A percentile compares a stretch with the other conserved stretches of the same genome.
phyloP scores from a whole-genome alignment of 2,888 invertebrate species.

The Mantis religiosa region DNA sequence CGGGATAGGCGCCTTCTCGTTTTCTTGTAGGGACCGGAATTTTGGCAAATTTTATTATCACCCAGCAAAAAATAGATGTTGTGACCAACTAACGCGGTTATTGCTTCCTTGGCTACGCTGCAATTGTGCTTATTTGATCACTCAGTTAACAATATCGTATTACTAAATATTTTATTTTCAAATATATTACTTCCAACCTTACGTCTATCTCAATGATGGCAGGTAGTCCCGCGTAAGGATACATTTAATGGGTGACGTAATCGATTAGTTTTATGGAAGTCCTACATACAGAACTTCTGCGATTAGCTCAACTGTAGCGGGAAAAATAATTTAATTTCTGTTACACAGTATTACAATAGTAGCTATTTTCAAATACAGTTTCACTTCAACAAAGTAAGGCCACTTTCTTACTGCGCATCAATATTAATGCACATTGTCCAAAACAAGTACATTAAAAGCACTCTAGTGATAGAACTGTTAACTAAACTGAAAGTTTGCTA shows the following conservation, averaged over 20 bases:
- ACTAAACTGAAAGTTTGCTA: not conserved
- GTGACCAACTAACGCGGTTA: slow-evolving; percentile 15
- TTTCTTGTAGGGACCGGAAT: slow-evolving; percentile 82
- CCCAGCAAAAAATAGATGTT: slow-evolving; percentile 22
- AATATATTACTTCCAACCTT: slow-evolving; percentile 23
- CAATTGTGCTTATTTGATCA: slow-evolving; percentile 13
- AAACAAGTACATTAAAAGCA: not conserved
- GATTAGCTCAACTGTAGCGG: not conserved
- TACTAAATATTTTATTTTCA: slow-evolving; percentile 20
- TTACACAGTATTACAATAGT: too few relatives aligned
- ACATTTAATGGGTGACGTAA: slow-evolving; percentile 32
- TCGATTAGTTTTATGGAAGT: slow-evolving; percentile 23
- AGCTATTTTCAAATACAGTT: too few relatives aligned
- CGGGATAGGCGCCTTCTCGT: slow-evolving; percentile 74
- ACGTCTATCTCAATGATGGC: slow-evolving; percentile 30
- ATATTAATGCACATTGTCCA: slow-evolving; percentile 1
- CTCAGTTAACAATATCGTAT: slow-evolving; percentile 17
- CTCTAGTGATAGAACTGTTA: not conserved
- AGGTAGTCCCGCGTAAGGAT: slow-evolving; percentile 30
- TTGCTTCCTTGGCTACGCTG: slow-evolving; percentile 5
- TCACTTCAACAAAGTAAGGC: not conserved
- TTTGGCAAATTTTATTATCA: slow-evolving; percentile 54
- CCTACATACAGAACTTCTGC: not conserved
- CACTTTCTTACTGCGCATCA: slow-evolving; percentile 1
- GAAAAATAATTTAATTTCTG: not conserved